Evolutionary conservation across 2,113 vertebrate genomes (phyloP), one percentile per base, ranked within the genome.

Genomic region (Limanda limanda): DNA sequence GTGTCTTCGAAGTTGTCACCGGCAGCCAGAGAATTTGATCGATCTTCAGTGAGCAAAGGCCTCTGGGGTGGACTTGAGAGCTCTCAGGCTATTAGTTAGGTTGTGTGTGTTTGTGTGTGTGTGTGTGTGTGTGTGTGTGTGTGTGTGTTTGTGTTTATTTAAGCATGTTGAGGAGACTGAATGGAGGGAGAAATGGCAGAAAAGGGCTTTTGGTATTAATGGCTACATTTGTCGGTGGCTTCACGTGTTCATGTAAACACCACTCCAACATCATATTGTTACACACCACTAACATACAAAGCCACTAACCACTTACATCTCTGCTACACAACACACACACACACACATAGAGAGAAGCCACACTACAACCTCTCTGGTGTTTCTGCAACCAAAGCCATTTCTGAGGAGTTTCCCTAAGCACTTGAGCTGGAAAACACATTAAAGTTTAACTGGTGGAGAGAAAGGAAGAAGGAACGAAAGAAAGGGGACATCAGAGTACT

Each of bases 361-460:
- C 86, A 86, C 79, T 47, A 65, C 52, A 71, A 76, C 82, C 88
- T 86, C 86, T 91, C 81, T 76, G 84, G 83, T 88, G 84, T 86
- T 92, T 88, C 83, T 94, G 92, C 94, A 92, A 86, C 83, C 82
- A 88, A 91, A 93, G 93, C 92, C 90, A 92, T 94, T 94, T 94
- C 80, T 88, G 79, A 90, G 83, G 81, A 89, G 86, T 91, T 93
- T 89, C 86, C 83, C 84, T 92, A 84, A 92, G 91, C 92, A 91
- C 85, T 87, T 89, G 78, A 92, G 91, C 48, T 81, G 88, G 83
- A 86, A 86, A 86, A 85, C 84, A 86, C 92, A 94, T 95, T 90
- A 95, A 95, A 92, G 80, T 91, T 94, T 94, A 89, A 94, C 83
- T 48, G 24, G 60, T 65, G 70, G 60, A 69, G 68, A 68, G 79